These are phyloP conservation scores for Vulpes ferrilata DNA, from an alignment of 2,113 vertebrate species.

Conservation along the genomic window DNA sequence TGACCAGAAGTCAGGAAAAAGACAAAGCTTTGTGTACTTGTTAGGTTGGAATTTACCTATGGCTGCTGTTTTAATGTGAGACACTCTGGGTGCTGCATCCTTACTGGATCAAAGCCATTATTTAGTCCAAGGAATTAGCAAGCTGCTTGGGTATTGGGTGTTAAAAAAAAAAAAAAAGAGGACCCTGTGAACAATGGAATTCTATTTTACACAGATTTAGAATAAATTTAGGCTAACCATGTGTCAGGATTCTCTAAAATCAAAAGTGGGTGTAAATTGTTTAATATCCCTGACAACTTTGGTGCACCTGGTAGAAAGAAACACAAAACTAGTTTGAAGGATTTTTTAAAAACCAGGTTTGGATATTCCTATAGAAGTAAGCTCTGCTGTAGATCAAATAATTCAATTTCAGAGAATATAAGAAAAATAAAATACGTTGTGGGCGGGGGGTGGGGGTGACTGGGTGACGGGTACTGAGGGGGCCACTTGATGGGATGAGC, in stretches of 20 bases:
- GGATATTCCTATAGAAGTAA: neutral
- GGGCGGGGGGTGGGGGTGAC: too few species aligned
- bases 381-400: neutral
- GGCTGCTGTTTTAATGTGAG: neutral
- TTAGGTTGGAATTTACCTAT: neutral
- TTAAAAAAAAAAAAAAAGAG: neutral
- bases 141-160: neutral
- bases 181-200: neutral
- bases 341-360: neutral
- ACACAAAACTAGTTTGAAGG: neutral
- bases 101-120: neutral
- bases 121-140: neutral
- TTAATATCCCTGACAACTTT: neutral
- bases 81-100: neutral
- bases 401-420: neutral
- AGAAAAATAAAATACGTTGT: neutral
- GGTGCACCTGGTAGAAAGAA: neutral
- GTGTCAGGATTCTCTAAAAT: neutral
- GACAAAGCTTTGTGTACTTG: too few species aligned
- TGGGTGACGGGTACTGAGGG: too few species aligned
- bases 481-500: too few species aligned
- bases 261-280: neutral
- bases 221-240: neutral
- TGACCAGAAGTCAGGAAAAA: neutral
- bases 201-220: neutral